Evolutionary conservation across 2,113 vertebrate species (phyloP), one percentile per base, ranked within the genome.

Genomic region (Nerophis ophidion): DNA sequence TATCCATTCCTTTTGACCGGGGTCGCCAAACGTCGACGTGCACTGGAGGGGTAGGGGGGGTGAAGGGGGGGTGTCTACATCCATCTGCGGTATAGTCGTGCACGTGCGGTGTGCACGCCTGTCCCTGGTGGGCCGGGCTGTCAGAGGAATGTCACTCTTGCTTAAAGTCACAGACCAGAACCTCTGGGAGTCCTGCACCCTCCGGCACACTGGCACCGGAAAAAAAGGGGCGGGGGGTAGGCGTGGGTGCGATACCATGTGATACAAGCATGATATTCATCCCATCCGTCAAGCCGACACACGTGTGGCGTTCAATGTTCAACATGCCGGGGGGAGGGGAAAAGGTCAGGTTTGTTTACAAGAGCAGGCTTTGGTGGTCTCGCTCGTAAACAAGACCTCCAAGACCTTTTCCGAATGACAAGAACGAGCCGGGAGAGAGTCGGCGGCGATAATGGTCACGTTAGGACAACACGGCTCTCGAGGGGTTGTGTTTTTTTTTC

Each of bases 81-180:
- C 42, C 19, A 47, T 61, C 60, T 50, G 66, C 46, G 58, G 10
- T 17, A 48, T 58, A 36, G 35, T 50, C 9, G 14, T 49, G 64
- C 8, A 7, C 53, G 69, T 57, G 71, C 38, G 33, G 26, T 8
- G 61, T 66, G 76, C 44, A 12, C 51, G 76, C 40, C 72, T 68
- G 69, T 61, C 70, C 57, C 56, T 68, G 71, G 72, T 73, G 67
- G 70, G 76, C 76, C 26, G 81, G 82, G 87, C 81, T 86, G 86
- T 89, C 86, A 83, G 87, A 86, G 77, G 77, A 82, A 81, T 87
- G 86, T 90, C 89, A 88, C 77, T 77, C 65, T 80, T 74, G 75
- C 72, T 90, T 85, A 89, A 74, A 88, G 81, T 89, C 84, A 88
- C 67, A 78, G 67, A 74, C 50, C 70, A 57, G 77, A 83, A 86